A percentile compares a stretch with the other conserved stretches of the same genome.
Evolutionary conservation across 2,113 vertebrate genomes (phyloP).

Genomic region (Ciconia stormi): DNA sequence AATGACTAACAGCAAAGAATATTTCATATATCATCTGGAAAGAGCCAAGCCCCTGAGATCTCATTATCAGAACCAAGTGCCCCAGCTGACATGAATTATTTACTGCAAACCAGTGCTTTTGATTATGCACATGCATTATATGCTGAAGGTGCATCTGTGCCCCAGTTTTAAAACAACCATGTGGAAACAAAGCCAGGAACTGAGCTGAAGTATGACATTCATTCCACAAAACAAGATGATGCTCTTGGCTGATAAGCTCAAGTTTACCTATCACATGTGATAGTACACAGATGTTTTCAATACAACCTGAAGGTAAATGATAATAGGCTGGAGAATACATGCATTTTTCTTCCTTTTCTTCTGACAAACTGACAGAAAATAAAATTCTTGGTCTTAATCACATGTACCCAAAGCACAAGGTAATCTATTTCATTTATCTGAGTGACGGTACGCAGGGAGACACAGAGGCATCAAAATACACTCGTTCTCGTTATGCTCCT

Average conservation of each 20-base stretch:
- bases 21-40: conserved; percentile 38
- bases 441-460: not conserved
- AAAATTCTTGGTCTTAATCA: not conserved
- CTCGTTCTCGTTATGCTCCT: rapidly evolving
- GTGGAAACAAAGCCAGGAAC: not conserved
- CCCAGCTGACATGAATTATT: conserved; percentile 74
- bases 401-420: not conserved
- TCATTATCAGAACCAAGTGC: conserved; percentile 72
- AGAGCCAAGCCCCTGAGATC: conserved; percentile 72
- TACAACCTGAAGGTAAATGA: not conserved
- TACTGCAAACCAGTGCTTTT: conserved; percentile 49
- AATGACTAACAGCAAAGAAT: conserved; percentile 55
- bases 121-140: conserved; percentile 34
- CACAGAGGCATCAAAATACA: not conserved
- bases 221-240: not conserved
- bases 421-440: not conserved
- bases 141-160: conserved; percentile 57
- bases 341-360: not conserved
- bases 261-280: not conserved
- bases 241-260: not conserved
- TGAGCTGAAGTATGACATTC: not conserved
- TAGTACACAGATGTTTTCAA: not conserved
- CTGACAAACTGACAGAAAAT: not conserved
- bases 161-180: conserved; percentile 29
- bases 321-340: not conserved